Evolutionary conservation across 2,797 vertebrate genomes (phyloP), one percentile per base, ranked within the genome.

Genomic region (Pseudomugil tenellus): DNA sequence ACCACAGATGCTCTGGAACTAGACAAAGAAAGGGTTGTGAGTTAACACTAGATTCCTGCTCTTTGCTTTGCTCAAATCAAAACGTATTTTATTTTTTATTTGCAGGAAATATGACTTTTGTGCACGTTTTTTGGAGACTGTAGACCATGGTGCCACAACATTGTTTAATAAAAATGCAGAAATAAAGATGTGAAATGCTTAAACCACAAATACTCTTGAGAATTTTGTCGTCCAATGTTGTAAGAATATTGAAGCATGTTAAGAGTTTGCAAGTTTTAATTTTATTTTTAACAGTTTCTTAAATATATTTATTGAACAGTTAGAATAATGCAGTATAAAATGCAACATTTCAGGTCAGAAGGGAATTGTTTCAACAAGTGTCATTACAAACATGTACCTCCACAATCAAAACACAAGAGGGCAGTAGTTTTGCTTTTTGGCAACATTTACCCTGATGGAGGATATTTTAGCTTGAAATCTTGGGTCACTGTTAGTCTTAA

Each of bases 91-190:
- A 81, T 85, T 89, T 89, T 92, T 92, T 91, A 89, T 93, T 93
- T 92, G 89, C 92, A 91, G 89, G 90, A 91, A 87, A 90, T 46
- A 70, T 65, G 67, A 43, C 80, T 79, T 89, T 89, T 93, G 90
- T 94, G 92, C 93, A 94, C 91, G 88, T 92, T 92, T n/a, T 88
- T 92, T 92, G 91, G 90, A 92, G 87, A 92, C 90, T 92, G 92
- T 92, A 91, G 92, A 92, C 81, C 87, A 90, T 89, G 89, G 91
- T 93, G 91, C 91, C 92, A 93, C 91, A 88, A 88, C 82, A 85
- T 92, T 93, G 91, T 93, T 92, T 74, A 91, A 91, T 86, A 83
- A 81, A 91, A 90, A 91, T 74, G 87, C 79, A 80, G 77, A 90
- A 93, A 93, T 93, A 94, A 93, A 92, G 87, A 91, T 90, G 89